Percentiles rank a stretch among this genome's conserved stretches.
phyloP scores from a whole-genome alignment of 2,113 vertebrate species.

The Sakesphorus luctuosus region DNA sequence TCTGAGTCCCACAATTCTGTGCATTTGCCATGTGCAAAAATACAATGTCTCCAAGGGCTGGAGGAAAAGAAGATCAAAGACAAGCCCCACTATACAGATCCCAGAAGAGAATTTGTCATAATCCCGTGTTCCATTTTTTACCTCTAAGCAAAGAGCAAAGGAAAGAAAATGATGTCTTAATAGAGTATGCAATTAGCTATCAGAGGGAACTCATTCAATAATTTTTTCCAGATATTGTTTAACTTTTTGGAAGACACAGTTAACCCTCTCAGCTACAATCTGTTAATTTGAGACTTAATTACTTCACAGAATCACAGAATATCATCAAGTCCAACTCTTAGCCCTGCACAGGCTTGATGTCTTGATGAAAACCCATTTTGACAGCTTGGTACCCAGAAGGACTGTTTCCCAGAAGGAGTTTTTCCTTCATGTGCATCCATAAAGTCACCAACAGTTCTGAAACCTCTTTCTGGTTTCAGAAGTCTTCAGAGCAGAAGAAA shows the following conservation, averaged over 20 bases:
- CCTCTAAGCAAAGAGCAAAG: conserved; percentile 14
- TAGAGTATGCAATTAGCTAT: conserved; percentile 1
- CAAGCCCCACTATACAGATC: not conserved
- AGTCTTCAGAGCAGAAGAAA: not conserved
- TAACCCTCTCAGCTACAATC: not conserved
- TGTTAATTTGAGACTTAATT: not conserved
- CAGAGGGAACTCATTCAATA: not conserved
- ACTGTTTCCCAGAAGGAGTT: not conserved
- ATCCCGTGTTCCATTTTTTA: not conserved
- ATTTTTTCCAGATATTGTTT: not conserved
- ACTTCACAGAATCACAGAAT: not conserved
- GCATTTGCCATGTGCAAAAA: not conserved
- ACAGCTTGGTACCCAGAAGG: not conserved
- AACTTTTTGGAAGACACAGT: not conserved
- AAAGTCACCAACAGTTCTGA: not conserved
- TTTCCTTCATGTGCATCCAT: not conserved
- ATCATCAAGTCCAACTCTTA: not conserved
- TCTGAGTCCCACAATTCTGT: not conserved
- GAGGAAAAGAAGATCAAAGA: conserved; percentile 46
- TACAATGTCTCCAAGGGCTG: not conserved
- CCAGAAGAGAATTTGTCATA: conserved; percentile 25
- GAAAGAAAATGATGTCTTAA: conserved; percentile 24
- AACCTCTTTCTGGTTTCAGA: not conserved
- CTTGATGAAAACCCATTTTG: not conserved
- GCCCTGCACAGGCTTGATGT: not conserved